phyloP scores from a whole-genome alignment of 2,888 invertebrate genomes.

The Eupithecia abbreviata region DNA sequence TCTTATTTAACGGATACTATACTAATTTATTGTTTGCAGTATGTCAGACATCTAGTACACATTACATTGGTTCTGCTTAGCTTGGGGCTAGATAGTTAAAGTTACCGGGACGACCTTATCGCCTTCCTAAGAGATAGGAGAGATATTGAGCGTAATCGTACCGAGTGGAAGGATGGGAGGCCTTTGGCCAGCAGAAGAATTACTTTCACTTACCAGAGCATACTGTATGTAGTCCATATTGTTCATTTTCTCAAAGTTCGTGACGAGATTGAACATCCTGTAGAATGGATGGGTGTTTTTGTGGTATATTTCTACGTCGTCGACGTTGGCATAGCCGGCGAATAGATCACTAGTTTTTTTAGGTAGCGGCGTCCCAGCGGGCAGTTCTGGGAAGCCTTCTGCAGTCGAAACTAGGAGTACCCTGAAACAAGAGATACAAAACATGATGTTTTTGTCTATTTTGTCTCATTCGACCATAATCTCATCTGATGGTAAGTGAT shows the following conservation, averaged over 20 bases:
- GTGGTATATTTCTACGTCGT: constrained; percentile 68
- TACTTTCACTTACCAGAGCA: constrained; percentile 83
- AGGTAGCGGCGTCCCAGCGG: constrained; percentile 39
- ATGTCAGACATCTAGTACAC: too few relatives aligned
- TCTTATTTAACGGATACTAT: too few relatives aligned
- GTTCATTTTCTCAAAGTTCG: constrained; percentile 88
- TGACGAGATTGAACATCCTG: constrained; percentile 87
- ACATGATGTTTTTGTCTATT: background rate
- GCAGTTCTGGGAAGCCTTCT: constrained; percentile 61
- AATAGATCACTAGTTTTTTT: constrained; percentile 64
- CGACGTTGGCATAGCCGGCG: constrained; percentile 61
- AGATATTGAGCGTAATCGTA: background rate
- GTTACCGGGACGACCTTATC: background rate
- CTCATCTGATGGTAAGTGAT: background rate
- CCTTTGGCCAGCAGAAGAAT: background rate
- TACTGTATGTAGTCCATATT: constrained; percentile 88
- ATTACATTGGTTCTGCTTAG: too few relatives aligned
- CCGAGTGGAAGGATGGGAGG: background rate
- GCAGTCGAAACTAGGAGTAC: constrained; percentile 83
- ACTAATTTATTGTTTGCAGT: too few relatives aligned
- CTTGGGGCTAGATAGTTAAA: background rate
- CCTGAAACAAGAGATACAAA: constrained; percentile 55
- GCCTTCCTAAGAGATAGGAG: background rate
- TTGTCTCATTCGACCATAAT: background rate
- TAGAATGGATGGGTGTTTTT: constrained; percentile 81